A percentile compares a stretch with the other conserved stretches of the same genome.
Conservation (phyloP, 2,113 vertebrate species). For the Bothrops jararaca region DNA sequence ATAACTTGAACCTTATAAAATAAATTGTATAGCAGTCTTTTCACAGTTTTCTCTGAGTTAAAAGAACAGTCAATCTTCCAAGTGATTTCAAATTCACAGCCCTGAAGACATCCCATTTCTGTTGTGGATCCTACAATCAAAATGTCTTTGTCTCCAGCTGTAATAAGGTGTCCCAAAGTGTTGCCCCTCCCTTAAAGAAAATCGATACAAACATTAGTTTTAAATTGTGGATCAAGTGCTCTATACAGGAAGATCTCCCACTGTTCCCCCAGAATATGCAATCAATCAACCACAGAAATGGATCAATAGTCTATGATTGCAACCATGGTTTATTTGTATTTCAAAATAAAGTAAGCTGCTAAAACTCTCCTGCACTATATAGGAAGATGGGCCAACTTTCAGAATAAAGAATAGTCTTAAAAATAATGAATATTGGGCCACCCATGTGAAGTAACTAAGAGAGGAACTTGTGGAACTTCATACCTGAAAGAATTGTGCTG, state of each 20-base stretch:
- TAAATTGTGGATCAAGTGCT: background rate
- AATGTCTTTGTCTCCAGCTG: background rate
- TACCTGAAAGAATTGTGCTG: background rate
- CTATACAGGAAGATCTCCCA: background rate
- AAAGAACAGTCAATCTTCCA: rapidly evolving
- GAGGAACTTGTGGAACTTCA: background rate
- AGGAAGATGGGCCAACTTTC: background rate
- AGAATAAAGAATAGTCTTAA: background rate
- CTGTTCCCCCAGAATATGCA: no score
- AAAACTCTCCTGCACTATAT: background rate
- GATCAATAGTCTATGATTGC: background rate
- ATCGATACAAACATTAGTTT: background rate
- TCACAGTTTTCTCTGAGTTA: background rate
- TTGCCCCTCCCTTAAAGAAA: background rate
- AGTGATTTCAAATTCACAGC: background rate
- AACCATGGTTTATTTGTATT: background rate
- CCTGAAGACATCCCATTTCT: background rate
- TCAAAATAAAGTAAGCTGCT: background rate
- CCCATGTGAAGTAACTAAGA: background rate
- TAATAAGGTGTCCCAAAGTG: background rate
- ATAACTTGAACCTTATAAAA: background rate
- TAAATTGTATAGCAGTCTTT: background rate
- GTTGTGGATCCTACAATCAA: background rate
- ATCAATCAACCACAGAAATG: background rate
- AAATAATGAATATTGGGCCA: background rate